Evolutionary conservation across 2,113 vertebrate species (phyloP), one percentile per base, ranked within the genome.

Genomic region (Percina caprodes): DNA sequence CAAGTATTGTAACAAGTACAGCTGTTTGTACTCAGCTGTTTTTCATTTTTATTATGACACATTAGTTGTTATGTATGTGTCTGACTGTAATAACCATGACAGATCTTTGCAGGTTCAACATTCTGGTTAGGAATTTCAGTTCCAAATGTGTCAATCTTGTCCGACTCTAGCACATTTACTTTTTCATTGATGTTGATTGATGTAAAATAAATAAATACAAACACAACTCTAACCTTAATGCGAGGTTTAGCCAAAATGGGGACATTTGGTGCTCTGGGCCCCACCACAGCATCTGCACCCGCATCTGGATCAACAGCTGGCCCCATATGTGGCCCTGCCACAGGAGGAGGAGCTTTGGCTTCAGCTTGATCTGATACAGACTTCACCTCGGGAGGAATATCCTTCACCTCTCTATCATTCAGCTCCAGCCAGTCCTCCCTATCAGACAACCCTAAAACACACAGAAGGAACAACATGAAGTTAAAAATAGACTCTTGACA

Each of bases 301-400:
- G 2, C 33, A 52, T 12, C 77, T 59, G 33, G 70, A 1, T 7
- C 71, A 11, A 73, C 33, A 63, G 52, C 78, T 35, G 72, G 78
- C 30, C 11, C 69, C 46, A 88, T 24, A 71, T 86, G 60, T 30
- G 86, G 89, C 73, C 79, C 79, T 0, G 59, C 82, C 23, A 74
- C 77, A 2, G 79, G 84, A 70, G 35, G 86, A 2, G 62, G 85
- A 12, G 21, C 70, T 72, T 79, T 85, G 9, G 24, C 88, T 42
- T 23, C 71, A 39, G n/a, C 70, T 3, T 70, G 69, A 45, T 55
- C 82, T 30, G 79, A 51, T 24, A 69, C 66, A 3, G 90, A 77
- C 39, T 88, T 86, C 23, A 94, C 93, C 0, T 85, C 97, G 5
- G 94, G 95, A 35, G 94, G 92, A 12, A 92, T 86, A n/a, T 94